Evolutionary conservation across 2,113 vertebrate genomes (phyloP), one percentile per base, ranked within the genome.

Genomic region (Lophius piscatorius): DNA sequence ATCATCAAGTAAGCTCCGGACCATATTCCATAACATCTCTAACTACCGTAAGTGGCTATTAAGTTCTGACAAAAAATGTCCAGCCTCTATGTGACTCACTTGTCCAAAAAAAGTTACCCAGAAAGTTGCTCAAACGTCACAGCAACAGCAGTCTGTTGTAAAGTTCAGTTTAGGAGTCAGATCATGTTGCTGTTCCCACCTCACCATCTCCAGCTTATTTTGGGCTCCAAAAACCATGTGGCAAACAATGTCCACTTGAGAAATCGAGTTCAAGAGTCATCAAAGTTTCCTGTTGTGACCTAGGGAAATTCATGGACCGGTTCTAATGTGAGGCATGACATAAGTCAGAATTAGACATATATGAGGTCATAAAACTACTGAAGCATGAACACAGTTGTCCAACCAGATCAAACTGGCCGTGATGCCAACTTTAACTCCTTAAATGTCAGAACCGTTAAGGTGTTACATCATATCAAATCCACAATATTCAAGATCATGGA

Each of bases 131-230:
- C 58, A 40, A 21, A 39, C 23, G 28, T 77, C 72, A 69, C 39
- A 54, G 48, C 49, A 35, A 28, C 64, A 68, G 69, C 44, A 54
- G 51, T 33, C 35, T 51, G 74, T 80, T 72, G 79, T 83, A 69
- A 85, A 74, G 51, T 56, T 58, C 46, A 61, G 67, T 55, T 70
- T 58, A 70, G 58, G 50, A 60, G 49, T 48, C 68, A 14, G 70
- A 71, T 86, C 66, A 1, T n/a, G 18, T 84, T 83, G 54, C 67
- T 38, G 50, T 46, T 51, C 31, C 56, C n/a, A n/a, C n/a, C n/a
- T n/a, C n/a, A n/a, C n/a, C n/a, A n/a, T n/a, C n/a, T n/a, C n/a
- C n/a, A n/a, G n/a, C n/a, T n/a, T 83, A 74, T 82, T 76, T 48
- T 77, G 63, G 46, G 57, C 42, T 21, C 14, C 21, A 26, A 60